Percentiles rank a stretch among this genome's conserved stretches.
phyloP scores from a whole-genome alignment of 2,113 vertebrate species.

The Upupa epops region DNA sequence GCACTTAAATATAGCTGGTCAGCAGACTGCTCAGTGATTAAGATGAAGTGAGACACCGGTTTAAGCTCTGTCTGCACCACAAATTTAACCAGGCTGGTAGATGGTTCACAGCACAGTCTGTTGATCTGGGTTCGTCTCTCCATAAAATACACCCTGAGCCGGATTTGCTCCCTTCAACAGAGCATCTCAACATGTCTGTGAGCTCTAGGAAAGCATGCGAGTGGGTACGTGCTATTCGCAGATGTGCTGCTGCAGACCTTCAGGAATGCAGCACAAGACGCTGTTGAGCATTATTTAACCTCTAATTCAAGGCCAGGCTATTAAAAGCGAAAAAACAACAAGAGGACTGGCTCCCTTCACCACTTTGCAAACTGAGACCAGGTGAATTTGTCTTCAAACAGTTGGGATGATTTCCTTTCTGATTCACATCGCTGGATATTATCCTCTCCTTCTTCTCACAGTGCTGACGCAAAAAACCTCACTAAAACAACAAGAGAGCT shows the following conservation, averaged over 20 bases:
- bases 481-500: background rate
- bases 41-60: background rate
- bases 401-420: background rate
- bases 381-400: background rate
- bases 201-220: background rate
- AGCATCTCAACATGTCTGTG: rapidly evolving
- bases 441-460: background rate
- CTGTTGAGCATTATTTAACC: background rate
- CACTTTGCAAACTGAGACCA: background rate
- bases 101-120: background rate
- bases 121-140: background rate
- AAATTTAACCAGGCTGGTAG: background rate
- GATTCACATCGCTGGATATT: background rate
- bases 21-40: slow-evolving; percentile 21
- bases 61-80: background rate
- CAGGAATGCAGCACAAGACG: background rate
- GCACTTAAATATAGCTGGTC: background rate
- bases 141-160: background rate
- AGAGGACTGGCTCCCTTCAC: background rate
- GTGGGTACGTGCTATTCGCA: background rate
- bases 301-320: background rate
- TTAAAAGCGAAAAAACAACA: background rate
- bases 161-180: background rate
- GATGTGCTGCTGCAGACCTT: background rate
- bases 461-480: background rate